phyloP scores from a whole-genome alignment of 2,797 vertebrate genomes.

The Spea hammondii region DNA sequence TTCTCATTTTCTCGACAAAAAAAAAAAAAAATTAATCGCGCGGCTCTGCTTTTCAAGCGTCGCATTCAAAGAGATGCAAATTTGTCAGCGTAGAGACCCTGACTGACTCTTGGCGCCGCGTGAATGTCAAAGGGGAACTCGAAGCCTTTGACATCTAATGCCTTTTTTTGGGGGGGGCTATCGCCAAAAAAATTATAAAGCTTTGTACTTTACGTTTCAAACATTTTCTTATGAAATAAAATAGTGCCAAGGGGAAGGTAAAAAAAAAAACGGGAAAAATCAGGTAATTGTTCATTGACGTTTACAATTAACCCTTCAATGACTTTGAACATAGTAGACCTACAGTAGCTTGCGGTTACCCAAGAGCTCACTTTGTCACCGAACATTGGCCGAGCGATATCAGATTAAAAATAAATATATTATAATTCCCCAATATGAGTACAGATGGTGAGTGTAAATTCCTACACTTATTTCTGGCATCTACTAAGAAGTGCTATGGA shows the following conservation, averaged over 20 bases:
- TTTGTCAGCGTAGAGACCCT: slow-evolving; percentile 87
- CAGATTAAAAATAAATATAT: too few species aligned
- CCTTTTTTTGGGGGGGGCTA: slow-evolving; percentile 66
- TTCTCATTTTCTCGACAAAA: slow-evolving; percentile 98
- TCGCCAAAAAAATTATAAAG: slow-evolving; percentile 62
- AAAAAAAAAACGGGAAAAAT: slow-evolving; percentile 57
- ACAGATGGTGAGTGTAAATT: too few species aligned
- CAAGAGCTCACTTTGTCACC: background rate
- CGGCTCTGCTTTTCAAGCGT: slow-evolving; percentile 83
- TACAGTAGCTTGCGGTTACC: too few species aligned
- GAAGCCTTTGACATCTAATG: slow-evolving; percentile 79
- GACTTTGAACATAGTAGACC: too few species aligned
- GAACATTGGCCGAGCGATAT: too few species aligned
- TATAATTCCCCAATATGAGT: too few species aligned
- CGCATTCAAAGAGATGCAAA: slow-evolving; percentile 99
- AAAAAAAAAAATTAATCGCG: slow-evolving; percentile 99
- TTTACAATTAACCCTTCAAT: slow-evolving; percentile 43
- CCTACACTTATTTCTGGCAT: too few species aligned
- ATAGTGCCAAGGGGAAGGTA: slow-evolving; percentile 69
- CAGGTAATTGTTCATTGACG: slow-evolving; percentile 54
- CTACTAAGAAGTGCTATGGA: too few species aligned
- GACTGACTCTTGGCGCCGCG: slow-evolving; percentile 83
- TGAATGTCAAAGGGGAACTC: slow-evolving; percentile 87
- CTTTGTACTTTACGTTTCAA: slow-evolving; percentile 75
- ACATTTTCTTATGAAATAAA: slow-evolving; percentile 76